Evolutionary conservation across 2,888 invertebrate species (phyloP).

Genomic region (Ceraclea dissimilis): DNA sequence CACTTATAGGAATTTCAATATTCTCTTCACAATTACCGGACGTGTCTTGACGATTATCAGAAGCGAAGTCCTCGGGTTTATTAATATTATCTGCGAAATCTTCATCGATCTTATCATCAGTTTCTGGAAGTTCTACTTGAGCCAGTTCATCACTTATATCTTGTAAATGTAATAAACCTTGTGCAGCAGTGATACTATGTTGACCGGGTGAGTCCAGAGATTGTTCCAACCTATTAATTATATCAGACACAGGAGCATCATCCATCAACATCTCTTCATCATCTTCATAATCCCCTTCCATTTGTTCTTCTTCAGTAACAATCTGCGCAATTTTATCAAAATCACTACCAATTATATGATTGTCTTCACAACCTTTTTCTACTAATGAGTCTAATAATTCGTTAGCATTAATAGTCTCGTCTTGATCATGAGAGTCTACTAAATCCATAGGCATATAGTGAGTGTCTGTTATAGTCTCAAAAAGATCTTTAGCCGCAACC

Average conservation of each 20-base stretch:
- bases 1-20: background rate
- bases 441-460: slow-evolving; percentile 42
- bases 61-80: background rate
- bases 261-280: slow-evolving; percentile 44
- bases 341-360: slow-evolving; percentile 45
- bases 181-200: slow-evolving; percentile 31
- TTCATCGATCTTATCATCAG: background rate
- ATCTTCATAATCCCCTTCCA: slow-evolving; percentile 42
- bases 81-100: background rate
- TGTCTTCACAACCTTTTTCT: slow-evolving; percentile 55
- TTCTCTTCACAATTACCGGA: background rate
- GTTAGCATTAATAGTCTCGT: slow-evolving; percentile 39
- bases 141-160: slow-evolving; percentile 28
- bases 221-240: slow-evolving; percentile 56
- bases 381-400: slow-evolving; percentile 54
- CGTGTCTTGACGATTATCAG: background rate
- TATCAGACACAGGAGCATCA: slow-evolving; percentile 49
- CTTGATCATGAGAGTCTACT: slow-evolving; percentile 38
- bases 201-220: slow-evolving; percentile 40
- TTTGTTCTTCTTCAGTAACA: slow-evolving; percentile 31
- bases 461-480: slow-evolving; percentile 45
- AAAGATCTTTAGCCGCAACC: slow-evolving; percentile 41
- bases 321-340: slow-evolving; percentile 42
- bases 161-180: slow-evolving; percentile 22
- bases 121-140: slow-evolving; percentile 7